phyloP scores from a whole-genome alignment of 1,140 invertebrate species.

The Mya arenaria region DNA sequence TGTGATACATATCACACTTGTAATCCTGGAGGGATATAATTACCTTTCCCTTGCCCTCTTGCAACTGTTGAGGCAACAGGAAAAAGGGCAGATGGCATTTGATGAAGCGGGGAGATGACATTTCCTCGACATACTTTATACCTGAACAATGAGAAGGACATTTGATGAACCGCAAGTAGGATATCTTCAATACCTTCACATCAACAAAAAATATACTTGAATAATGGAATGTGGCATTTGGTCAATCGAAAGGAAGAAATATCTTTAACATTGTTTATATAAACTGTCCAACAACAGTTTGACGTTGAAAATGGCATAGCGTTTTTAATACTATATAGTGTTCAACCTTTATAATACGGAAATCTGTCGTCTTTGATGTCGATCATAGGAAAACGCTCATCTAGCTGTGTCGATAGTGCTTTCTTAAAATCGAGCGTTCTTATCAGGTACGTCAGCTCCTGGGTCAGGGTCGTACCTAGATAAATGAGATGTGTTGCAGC shows the following conservation, averaged over 20 bases:
- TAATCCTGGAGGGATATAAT: no score
- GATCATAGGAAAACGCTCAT: constrained; percentile 16
- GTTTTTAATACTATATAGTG: no score
- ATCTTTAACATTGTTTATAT: no score
- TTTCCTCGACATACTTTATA: constrained; percentile 11
- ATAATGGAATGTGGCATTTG: no score
- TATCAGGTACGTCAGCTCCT: constrained; percentile 1
- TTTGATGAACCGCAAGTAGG: no score
- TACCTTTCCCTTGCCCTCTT: constrained; percentile 22
- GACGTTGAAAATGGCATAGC: no score
- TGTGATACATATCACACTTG: no score
- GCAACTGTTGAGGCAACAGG: constrained; percentile 6
- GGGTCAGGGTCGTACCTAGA: constrained; percentile 20
- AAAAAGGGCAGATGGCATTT: constrained; percentile 18
- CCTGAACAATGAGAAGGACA: background rate
- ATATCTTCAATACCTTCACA: no score
- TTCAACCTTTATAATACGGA: constrained; percentile 34
- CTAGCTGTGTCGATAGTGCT: background rate
- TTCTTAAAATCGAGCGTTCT: constrained; percentile 4
- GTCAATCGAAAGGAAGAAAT: no score
- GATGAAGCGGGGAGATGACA: background rate
- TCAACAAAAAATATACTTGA: no score
- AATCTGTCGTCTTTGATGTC: constrained; percentile 33
- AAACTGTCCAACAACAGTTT: no score
- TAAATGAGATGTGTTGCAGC: no score